phyloP scores from a whole-genome alignment of 2,888 invertebrate species.

The Ptychoptera albimana region DNA sequence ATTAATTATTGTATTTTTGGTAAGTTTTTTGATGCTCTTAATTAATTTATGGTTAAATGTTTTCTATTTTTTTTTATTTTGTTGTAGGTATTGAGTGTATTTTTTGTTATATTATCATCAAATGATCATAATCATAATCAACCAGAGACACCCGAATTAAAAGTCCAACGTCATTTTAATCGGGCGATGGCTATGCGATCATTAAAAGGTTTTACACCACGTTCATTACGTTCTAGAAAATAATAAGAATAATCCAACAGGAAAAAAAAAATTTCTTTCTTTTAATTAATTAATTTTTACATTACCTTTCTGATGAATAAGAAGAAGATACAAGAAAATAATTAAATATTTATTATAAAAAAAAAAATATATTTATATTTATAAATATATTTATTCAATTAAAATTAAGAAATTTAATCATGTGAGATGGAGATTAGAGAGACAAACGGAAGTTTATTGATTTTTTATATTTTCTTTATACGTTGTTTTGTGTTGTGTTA shows the following conservation, averaged over 20 bases:
- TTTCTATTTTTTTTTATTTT: slow-evolving; percentile 3
- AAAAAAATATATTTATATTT: no score
- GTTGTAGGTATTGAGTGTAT: slow-evolving; percentile 60
- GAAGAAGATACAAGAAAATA: no score
- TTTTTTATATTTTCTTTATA: no score
- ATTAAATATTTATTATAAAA: no score
- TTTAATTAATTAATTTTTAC: no score
- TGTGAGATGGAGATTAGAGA: no score
- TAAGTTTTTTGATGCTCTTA: slow-evolving; percentile 27
- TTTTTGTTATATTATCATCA: slow-evolving; percentile 67
- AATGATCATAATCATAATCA: slow-evolving; percentile 34
- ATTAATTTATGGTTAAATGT: not conserved
- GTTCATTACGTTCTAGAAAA: slow-evolving; percentile 18
- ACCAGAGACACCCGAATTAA: slow-evolving; percentile 38
- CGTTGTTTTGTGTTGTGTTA: no score
- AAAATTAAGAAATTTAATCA: no score
- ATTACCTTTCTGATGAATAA: no score
- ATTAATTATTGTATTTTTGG: slow-evolving; percentile 74
- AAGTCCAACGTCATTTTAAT: slow-evolving; percentile 71
- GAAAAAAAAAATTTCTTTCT: no score
- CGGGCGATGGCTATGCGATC: slow-evolving; percentile 81
- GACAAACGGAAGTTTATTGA: no score
- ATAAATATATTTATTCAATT: no score
- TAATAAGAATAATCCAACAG: slow-evolving; percentile 11
- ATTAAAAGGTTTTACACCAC: slow-evolving; percentile 38